Evolutionary conservation across 2,113 vertebrate species (phyloP), one percentile per base, ranked within the genome.

Genomic region (Craseonycteris thonglongyai): DNA sequence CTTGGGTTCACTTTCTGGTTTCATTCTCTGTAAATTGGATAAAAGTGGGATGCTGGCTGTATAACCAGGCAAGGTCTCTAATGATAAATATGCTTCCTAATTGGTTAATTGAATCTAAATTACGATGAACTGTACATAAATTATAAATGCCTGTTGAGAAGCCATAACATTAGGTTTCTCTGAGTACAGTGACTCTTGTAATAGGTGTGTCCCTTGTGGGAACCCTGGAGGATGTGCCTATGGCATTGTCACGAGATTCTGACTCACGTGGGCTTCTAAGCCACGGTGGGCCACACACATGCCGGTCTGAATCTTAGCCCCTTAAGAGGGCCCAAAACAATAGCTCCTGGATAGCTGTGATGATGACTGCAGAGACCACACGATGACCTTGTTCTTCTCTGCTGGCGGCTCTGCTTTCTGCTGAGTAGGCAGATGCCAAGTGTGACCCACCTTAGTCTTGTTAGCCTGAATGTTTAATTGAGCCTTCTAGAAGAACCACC

Each of bases 371-470:
- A 7, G 54, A 33, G 54, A 56, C 47, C 45, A 16, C 40, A 15
- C 0, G 1, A 51, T n/a, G 51, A 10, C n/a, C 13, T n/a, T 2
- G 5, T 69, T 15, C n/a, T 65, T 26, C 1, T 19, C 69, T 6
- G 33, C 14, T 1, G 35, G 21, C 13, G 12, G 15, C 72, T 91
- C 18, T 81, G 68, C 22, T 65, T 22, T 83, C 6, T 78, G 24
- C 58, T 78, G 22, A 54, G 28, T 33, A 66, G 16, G 45, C 5
- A 56, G 49, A 38, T 21, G 42, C 54, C 35, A 22, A 19, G 21
- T 33, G 13, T 65, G 78, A 47, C 40, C 21, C 49, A 8, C 0
- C 1, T 26, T 33, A 28, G 40, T 42, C 66, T 81, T 72, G 21
- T 40, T 59, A 81, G 59, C 75, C 78, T 85, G 71, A 69, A 30